Conservation (phyloP, 2,888 invertebrate species). For the Epinotia ramella region DNA sequence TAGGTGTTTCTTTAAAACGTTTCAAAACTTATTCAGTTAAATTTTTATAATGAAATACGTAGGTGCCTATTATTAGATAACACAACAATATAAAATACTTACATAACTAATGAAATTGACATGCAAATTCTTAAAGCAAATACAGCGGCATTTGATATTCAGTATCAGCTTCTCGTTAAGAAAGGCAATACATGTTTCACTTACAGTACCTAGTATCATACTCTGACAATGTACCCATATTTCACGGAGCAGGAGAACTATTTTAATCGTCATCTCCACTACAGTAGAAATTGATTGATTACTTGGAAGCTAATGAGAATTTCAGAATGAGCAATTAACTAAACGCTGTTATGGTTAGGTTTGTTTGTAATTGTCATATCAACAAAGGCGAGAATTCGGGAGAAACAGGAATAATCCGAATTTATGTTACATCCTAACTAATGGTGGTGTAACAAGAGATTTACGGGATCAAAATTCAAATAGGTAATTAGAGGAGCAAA, state of each 20-base stretch:
- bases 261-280: slow-evolving; percentile 32
- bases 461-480: slow-evolving; percentile 29
- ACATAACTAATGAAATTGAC: too few species aligned
- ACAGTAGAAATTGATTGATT: slow-evolving; percentile 59
- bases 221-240: neutral
- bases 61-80: neutral
- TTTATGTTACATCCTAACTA: slow-evolving; percentile 24
- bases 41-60: neutral
- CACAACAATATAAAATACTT: too few species aligned
- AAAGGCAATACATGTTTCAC: neutral
- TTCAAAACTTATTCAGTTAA: neutral
- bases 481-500: slow-evolving; percentile 11
- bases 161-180: neutral
- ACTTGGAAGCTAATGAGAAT: slow-evolving; percentile 59
- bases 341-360: slow-evolving; percentile 53
- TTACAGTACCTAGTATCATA: neutral
- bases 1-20: too few species aligned
- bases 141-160: neutral
- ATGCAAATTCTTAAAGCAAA: neutral
- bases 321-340: slow-evolving; percentile 62
- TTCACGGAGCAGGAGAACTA: neutral
- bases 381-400: slow-evolving; percentile 50
- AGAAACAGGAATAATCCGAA: slow-evolving; percentile 32
- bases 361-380: slow-evolving; percentile 61
- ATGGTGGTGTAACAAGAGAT: slow-evolving; percentile 30